phyloP scores from a whole-genome alignment of 2,797 vertebrate species.

The Rhinatrema bivittatum region DNA sequence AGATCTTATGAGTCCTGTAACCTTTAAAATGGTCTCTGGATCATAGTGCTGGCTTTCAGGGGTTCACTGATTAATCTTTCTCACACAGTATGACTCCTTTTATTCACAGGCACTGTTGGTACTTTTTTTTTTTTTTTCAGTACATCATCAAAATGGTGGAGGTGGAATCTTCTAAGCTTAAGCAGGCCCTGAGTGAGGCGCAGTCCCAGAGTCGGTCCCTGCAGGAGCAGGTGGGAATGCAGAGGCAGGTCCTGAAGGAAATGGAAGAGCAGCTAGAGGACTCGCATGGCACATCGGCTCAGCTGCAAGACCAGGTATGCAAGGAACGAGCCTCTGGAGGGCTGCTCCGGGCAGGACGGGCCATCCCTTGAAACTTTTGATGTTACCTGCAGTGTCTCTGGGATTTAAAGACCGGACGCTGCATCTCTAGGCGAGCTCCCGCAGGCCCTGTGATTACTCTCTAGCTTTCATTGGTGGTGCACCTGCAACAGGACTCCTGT shows the following conservation, averaged over 20 bases:
- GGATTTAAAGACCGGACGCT: no score
- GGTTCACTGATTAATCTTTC: no score
- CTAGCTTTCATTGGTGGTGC: no score
- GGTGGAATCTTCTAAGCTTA: conserved; percentile 71
- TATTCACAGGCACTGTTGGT: no score
- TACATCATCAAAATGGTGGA: conserved; percentile 74
- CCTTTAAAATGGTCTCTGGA: no score
- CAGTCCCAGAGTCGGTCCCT: conserved; percentile 71
- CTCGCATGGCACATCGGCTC: conserved; percentile 67
- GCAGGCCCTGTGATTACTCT: no score
- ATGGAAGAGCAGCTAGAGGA: conserved; percentile 83
- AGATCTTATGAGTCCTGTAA: no score
- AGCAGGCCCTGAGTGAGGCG: conserved; percentile 65
- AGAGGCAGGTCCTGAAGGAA: conserved; percentile 77
- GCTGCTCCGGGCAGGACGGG: not conserved
- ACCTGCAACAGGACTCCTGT: no score
- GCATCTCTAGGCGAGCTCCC: no score
- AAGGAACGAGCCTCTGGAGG: fast-evolving
- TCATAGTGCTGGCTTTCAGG: no score
- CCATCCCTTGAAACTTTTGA: not conserved
- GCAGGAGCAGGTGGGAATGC: conserved; percentile 81
- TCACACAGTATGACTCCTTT: no score
- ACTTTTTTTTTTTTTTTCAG: conserved; percentile 39
- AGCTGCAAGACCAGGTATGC: conserved; percentile 80
- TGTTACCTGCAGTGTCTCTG: not conserved